Conservation (phyloP, 2,888 invertebrate genomes). For the Acholoe squamosa region DNA sequence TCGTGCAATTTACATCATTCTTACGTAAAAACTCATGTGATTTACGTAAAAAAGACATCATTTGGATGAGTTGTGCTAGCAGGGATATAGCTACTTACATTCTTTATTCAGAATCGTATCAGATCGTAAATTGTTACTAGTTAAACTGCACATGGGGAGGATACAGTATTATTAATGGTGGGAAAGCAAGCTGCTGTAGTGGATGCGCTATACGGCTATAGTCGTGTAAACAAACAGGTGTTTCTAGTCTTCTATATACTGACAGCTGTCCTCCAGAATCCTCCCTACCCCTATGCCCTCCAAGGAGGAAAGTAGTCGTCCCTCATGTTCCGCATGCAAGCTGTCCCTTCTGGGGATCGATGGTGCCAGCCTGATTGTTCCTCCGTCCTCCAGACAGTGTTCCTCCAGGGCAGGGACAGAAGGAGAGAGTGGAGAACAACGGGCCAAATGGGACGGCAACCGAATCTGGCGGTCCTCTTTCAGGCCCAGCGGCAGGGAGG, state of each 20-base stretch:
- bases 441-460: not conserved
- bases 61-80: no score
- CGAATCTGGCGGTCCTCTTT: not conserved
- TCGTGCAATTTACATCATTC: no score
- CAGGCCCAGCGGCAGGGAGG: not conserved
- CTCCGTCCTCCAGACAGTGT: not conserved
- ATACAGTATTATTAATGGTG: no score
- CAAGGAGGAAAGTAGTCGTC: not conserved
- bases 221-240: conserved; percentile 32
- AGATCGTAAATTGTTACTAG: no score
- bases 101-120: no score
- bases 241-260: not conserved
- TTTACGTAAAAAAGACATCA: no score
- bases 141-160: no score
- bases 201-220: no score
- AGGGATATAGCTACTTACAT: no score
- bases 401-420: not conserved
- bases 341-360: conserved; percentile 20
- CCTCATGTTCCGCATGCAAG: not conserved
- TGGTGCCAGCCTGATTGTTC: not conserved
- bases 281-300: not conserved
- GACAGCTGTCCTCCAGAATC: conserved; percentile 16
- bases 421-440: not conserved
- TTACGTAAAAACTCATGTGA: no score
- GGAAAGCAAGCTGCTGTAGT: no score